Percentiles rank a stretch among this genome's conserved stretches.
phyloP scores from a whole-genome alignment of 2,888 invertebrate genomes.

The Drosophila recens region DNA sequence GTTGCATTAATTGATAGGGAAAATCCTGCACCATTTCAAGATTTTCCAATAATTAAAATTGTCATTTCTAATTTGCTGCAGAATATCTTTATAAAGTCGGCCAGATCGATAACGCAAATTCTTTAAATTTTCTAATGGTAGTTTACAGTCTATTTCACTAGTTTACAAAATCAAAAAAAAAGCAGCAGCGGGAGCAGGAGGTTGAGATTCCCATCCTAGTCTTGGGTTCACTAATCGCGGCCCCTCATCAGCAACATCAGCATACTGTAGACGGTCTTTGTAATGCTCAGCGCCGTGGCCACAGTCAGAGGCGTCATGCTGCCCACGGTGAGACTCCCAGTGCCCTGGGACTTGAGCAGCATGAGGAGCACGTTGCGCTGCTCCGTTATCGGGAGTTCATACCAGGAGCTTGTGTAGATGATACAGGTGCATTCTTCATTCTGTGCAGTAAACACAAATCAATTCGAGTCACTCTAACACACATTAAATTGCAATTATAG shows the following conservation, averaged over 20 bases:
- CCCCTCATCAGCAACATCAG: constrained; percentile 46
- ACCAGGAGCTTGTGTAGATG: constrained; percentile 68
- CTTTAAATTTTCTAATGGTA: background rate
- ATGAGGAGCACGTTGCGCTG: constrained; percentile 62
- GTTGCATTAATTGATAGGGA: background rate
- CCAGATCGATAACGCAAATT: background rate
- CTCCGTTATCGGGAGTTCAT: constrained; percentile 53
- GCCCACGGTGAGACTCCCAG: constrained; percentile 48
- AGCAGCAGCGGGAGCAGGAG: background rate
- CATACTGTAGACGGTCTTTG: constrained; percentile 46
- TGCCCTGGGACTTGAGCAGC: constrained; percentile 60
- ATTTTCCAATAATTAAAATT: background rate
- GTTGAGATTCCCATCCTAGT: background rate
- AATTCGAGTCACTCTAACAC: background rate
- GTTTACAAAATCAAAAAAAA: background rate
- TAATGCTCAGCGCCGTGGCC: constrained; percentile 60
- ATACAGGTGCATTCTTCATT: constrained; percentile 54
- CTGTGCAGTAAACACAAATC: constrained; percentile 28
- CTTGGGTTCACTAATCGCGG: constrained; percentile 15
- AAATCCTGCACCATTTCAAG: background rate
- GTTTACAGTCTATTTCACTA: background rate
- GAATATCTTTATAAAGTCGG: background rate
- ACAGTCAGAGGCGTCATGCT: constrained; percentile 60
- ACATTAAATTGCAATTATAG: too few relatives aligned
- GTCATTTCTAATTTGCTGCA: background rate